Conservation (phyloP, 1,140 invertebrate species). For the Heliothis subflexa region DNA sequence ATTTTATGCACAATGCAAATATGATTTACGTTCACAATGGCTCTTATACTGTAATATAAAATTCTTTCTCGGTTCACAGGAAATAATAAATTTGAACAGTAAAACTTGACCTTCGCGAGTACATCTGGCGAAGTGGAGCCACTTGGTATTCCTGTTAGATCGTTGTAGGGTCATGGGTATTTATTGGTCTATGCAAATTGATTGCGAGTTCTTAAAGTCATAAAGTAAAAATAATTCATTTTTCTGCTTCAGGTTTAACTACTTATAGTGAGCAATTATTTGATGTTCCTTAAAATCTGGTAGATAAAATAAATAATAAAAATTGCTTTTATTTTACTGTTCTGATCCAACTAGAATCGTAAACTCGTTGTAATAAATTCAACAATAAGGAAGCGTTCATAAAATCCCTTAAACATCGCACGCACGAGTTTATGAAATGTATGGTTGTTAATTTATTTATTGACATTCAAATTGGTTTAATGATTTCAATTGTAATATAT, state of each 20-base stretch:
- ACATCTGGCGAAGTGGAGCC: slow-evolving; percentile 19
- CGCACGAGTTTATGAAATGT: background rate
- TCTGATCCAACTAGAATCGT: no score
- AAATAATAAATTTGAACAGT: slow-evolving; percentile 55
- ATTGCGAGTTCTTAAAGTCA: background rate
- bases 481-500: background rate
- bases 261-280: no score
- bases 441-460: background rate
- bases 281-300: no score
- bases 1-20: slow-evolving; percentile 36
- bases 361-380: background rate
- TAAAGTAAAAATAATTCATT: background rate
- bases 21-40: slow-evolving; percentile 35
- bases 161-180: slow-evolving; percentile 18
- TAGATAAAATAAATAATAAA: no score
- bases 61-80: slow-evolving; percentile 51
- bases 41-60: slow-evolving; percentile 39
- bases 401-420: background rate
- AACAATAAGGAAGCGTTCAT: slow-evolving; percentile 10
- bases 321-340: background rate
- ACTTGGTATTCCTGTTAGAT: slow-evolving; percentile 47
- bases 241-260: no score
- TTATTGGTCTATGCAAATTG: slow-evolving; percentile 28
- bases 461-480: background rate
- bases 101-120: slow-evolving; percentile 51